Percentiles rank a stretch among this genome's conserved stretches.
phyloP scores from a whole-genome alignment of 2,113 vertebrate genomes.

The Vidua chalybeata region DNA sequence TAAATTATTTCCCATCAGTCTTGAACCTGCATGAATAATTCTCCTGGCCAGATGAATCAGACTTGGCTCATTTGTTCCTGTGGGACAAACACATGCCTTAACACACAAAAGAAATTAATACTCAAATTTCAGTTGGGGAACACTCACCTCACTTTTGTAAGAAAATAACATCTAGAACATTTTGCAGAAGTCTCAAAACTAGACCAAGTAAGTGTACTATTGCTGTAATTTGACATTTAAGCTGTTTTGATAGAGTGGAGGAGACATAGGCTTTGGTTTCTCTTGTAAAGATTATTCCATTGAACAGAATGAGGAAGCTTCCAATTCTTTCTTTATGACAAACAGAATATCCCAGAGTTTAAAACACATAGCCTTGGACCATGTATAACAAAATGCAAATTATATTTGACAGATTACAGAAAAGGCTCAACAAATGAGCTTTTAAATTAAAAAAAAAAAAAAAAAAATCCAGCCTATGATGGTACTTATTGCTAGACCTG shows the following conservation, averaged over 20 bases:
- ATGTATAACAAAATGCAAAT: neutral
- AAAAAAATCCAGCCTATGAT: neutral
- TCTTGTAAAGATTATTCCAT: neutral
- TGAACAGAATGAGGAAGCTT: neutral
- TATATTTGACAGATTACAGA: neutral
- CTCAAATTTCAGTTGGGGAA: neutral
- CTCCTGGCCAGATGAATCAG: neutral
- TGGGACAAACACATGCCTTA: neutral
- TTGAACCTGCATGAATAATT: neutral
- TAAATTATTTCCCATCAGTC: neutral
- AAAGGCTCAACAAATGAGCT: neutral
- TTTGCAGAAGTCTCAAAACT: neutral
- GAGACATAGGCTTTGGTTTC: rapidly evolving
- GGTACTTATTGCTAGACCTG: neutral
- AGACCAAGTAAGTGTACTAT: neutral
- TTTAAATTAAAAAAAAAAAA: neutral
- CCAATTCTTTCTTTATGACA: neutral
- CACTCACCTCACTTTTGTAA: neutral
- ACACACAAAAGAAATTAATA: neutral
- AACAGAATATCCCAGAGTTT: neutral
- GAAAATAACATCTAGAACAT: neutral
- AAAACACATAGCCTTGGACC: neutral
- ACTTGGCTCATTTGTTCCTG: neutral
- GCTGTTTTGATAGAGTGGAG: neutral
- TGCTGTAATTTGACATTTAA: neutral